Evolutionary conservation across 2,797 vertebrate genomes (phyloP), one percentile per base, ranked within the genome.

Genomic region (Chelon labrosus): DNA sequence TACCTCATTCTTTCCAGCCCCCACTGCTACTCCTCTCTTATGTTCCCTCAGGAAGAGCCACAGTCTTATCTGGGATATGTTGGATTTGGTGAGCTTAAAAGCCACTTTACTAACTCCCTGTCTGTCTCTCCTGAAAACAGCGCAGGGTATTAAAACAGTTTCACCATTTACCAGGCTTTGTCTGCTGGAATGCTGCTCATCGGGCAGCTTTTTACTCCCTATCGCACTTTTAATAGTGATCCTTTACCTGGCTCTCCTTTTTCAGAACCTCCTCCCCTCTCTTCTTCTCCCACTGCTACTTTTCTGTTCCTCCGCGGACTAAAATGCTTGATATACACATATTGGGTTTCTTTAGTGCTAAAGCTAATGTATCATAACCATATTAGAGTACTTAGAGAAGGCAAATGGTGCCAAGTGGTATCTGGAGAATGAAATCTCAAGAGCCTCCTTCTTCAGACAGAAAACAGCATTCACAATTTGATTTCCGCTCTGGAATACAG

Each of bases 51-150:
- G 87, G 88, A 91, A 83, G 86, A 87, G 83, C 82, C 66, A 39
- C 66, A 66, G 90, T 89, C 89, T 93, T 93, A 92, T 93, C 90
- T 91, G 77, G 90, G 89, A 91, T 91, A 89, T 89, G 88, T 86
- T 88, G 88, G 89, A 91, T 92, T 90, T 89, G 77, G 79, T 92
- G 84, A 90, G 90, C 89, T 92, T 89, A 91, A 92, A 93, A 93
- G 89, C 86, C 86, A 89, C 90, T 91, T 91, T 80, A 70, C 85
- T 77, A 73, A 85, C 91, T 89, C 80, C 71, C 77, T 73, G 81
- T 59, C 66, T 81, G 77, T 70, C 65, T 81, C 82, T 87, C 67
- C 78, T 73, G 74, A 90, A 84, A 85, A 66, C 70, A 58, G 54
- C 41, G 11, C 67, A 27, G 77, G 35, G 70, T 75, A 80, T 85